Evolutionary conservation across 2,113 vertebrate species (phyloP).

Genomic region (Sapajus apella): DNA sequence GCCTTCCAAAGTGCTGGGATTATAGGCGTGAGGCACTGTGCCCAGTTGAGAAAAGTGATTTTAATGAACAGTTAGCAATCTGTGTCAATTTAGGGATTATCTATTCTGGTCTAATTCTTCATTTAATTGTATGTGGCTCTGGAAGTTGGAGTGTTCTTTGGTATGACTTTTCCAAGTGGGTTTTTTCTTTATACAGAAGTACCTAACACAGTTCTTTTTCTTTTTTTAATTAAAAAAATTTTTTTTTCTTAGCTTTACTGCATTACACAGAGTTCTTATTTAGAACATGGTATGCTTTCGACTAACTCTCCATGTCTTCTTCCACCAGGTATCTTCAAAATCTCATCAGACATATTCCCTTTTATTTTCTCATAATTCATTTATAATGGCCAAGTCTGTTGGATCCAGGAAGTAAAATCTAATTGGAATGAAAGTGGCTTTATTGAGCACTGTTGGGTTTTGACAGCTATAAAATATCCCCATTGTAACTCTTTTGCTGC

Average conservation of each 20-base stretch:
- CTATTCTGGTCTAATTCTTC: neutral
- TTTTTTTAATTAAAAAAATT: too few species aligned
- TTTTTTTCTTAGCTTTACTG: too few species aligned
- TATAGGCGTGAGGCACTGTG: too few species aligned
- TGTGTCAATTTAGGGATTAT: neutral
- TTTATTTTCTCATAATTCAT: conserved; percentile 6
- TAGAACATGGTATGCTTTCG: neutral
- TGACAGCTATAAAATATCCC: conserved; percentile 42
- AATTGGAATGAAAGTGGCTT: conserved; percentile 18
- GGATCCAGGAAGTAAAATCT: neutral
- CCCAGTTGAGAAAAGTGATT: neutral
- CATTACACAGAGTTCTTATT: neutral
- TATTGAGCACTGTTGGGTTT: conserved; percentile 6
- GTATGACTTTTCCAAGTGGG: neutral
- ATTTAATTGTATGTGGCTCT: neutral
- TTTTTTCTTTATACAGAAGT: neutral
- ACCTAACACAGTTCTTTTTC: neutral
- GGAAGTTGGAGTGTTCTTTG: neutral
- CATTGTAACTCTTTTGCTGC: neutral
- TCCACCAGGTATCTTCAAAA: neutral
- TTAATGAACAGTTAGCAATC: neutral
- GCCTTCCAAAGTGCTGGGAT: too few species aligned
- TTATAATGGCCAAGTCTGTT: conserved; percentile 33
- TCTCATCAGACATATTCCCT: neutral
- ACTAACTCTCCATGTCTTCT: neutral